Conservation (phyloP, 2,113 vertebrate species). For the human region GRCh38 chr11:72626001-72626500, state of each 20-base stretch:
- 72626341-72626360: slow-evolving; percentile 49
- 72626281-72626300: slow-evolving; percentile 39
- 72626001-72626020: background rate
- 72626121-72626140: background rate
- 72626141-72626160: background rate
- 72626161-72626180: background rate
- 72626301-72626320: background rate
- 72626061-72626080: background rate
- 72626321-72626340: background rate
- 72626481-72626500: slow-evolving; percentile 16
- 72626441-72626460: background rate
- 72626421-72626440: background rate
- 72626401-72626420: slow-evolving; percentile 36
- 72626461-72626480: slow-evolving; percentile 35
- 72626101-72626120: background rate
- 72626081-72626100: background rate
- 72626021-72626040: background rate
- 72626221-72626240: background rate
- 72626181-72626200: background rate
- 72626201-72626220: background rate
- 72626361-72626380: slow-evolving; percentile 60
- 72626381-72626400: slow-evolving; percentile 47
- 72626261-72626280: slow-evolving; percentile 15
- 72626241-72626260: background rate
- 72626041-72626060: background rate